Conservation (phyloP, 2,797 vertebrate species). For the Danio tinwini region DNA sequence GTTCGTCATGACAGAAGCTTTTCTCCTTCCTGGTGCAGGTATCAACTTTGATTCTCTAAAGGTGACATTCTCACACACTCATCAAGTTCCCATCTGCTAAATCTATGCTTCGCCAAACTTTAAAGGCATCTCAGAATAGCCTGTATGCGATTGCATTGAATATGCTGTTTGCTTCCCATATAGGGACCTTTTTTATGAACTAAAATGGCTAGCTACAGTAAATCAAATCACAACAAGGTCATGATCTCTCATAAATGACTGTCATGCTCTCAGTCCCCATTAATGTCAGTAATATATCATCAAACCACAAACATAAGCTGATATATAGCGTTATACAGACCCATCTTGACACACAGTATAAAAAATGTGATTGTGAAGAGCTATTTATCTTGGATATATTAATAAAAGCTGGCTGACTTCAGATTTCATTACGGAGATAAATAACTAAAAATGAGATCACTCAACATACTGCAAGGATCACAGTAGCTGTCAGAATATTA, state of each 20-base stretch:
- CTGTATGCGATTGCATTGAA: neutral
- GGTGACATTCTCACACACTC: conserved; percentile 25
- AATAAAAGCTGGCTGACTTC: neutral
- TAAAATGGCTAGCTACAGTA: neutral
- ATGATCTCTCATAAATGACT: conserved; percentile 7
- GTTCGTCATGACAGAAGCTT: conserved; percentile 4
- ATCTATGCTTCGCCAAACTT: neutral
- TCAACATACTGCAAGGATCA: neutral
- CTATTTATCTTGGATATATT: neutral
- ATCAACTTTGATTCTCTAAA: conserved; percentile 23
- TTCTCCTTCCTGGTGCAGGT: conserved; percentile 14
- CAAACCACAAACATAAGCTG: neutral
- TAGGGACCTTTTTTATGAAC: neutral
- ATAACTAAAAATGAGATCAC: neutral
- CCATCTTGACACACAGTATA: neutral
- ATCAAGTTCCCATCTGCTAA: conserved; percentile 3
- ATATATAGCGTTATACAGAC: neutral
- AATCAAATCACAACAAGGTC: neutral
- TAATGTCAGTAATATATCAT: too few relatives aligned
- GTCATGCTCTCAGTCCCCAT: neutral
- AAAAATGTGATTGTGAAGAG: neutral
- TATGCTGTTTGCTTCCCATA: neutral
- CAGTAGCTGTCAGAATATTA: conserved; percentile 5
- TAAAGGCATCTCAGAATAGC: neutral
- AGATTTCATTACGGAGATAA: neutral